Evolutionary conservation across 2,113 vertebrate genomes (phyloP).

Genomic region (Silurus asotus): DNA sequence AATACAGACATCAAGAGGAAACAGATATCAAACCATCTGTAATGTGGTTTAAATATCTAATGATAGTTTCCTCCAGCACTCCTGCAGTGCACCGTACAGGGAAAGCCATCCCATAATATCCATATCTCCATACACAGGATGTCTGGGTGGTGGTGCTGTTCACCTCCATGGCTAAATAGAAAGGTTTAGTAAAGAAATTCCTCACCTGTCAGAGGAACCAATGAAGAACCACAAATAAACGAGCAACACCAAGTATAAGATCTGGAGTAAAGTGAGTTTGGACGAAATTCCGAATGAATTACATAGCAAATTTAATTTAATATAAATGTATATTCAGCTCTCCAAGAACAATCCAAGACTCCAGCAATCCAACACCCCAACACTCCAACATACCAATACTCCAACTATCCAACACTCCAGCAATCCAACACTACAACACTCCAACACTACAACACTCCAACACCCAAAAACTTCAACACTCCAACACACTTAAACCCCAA

Average conservation of each 20-base stretch:
- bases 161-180: neutral
- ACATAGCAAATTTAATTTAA: no score
- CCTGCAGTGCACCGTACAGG: neutral
- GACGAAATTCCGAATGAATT: neutral
- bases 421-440: no score
- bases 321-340: no score
- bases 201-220: neutral
- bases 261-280: neutral
- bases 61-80: neutral
- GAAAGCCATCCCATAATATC: neutral
- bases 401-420: no score
- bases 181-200: neutral
- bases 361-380: no score
- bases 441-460: no score
- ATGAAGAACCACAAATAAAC: neutral
- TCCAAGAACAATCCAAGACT: no score
- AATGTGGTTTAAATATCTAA: neutral
- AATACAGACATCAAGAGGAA: neutral
- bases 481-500: no score
- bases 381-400: no score
- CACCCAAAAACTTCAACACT: no score
- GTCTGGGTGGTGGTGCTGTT: neutral
- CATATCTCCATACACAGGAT: neutral
- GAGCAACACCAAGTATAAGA: neutral
- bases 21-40: neutral